phyloP scores from a whole-genome alignment of 2,113 vertebrate species.

The Zootoca vivipara region DNA sequence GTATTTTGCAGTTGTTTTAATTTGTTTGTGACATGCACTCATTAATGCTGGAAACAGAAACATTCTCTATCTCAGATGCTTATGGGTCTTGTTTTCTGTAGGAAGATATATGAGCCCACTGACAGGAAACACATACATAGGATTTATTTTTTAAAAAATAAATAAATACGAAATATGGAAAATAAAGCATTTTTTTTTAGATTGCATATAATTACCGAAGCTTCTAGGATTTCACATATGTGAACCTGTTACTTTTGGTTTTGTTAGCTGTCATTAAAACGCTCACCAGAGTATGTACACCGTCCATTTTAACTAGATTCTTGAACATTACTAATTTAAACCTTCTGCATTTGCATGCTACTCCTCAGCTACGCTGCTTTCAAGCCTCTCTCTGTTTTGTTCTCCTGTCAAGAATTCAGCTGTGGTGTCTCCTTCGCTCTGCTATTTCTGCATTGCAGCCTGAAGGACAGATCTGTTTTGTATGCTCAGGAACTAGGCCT shows the following conservation, averaged over 20 bases:
- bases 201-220: conserved; percentile 11
- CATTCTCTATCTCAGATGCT: conserved; percentile 10
- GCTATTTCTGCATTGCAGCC: conserved; percentile 62
- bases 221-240: conserved; percentile 49
- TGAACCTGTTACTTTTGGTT: conserved; percentile 30
- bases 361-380: conserved; percentile 50
- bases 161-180: conserved; percentile 3
- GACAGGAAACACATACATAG: conserved; percentile 25
- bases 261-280: conserved; percentile 53
- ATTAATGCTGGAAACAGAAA: conserved; percentile 38
- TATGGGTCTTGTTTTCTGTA: conserved; percentile 48
- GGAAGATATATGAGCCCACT: conserved; percentile 22
- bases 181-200: conserved; percentile 28
- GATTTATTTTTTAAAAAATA: conserved; percentile 28
- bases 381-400: conserved; percentile 65
- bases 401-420: conserved; percentile 69
- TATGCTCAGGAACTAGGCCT: conserved; percentile 61
- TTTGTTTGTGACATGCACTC: conserved; percentile 8
- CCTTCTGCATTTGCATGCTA: conserved; percentile 56
- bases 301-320: conserved; percentile 42
- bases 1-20: background rate
- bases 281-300: conserved; percentile 32
- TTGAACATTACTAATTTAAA: conserved; percentile 64
- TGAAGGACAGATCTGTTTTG: conserved; percentile 64
- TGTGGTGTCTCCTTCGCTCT: conserved; percentile 61